phyloP scores from a whole-genome alignment of 2,113 vertebrate genomes.

The Charina bottae region DNA sequence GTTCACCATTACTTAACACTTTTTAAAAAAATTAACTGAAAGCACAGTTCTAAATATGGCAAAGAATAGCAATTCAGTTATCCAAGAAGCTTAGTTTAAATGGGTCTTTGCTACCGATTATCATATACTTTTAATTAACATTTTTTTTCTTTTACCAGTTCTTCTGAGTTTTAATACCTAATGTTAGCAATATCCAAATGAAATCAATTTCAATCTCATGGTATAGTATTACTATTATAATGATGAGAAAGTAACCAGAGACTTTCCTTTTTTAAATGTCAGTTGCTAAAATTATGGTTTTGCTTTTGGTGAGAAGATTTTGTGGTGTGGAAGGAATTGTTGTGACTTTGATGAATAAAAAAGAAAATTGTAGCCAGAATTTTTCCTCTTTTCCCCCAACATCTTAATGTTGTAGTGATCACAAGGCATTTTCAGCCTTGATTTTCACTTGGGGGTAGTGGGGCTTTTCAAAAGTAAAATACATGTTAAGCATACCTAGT shows the following conservation, averaged over 20 bases:
- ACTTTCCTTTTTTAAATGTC: background rate
- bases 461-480: background rate
- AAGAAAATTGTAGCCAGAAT: background rate
- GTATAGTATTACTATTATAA: background rate
- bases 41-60: background rate
- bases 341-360: background rate
- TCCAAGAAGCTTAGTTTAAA: background rate
- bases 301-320: background rate
- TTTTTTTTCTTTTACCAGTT: background rate
- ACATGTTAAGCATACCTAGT: background rate
- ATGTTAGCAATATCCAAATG: background rate
- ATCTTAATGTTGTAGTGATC: background rate
- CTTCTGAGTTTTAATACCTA: conserved; percentile 25
- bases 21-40: background rate
- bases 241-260: background rate
- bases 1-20: conserved; percentile 9
- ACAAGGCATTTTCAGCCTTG: background rate
- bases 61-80: background rate
- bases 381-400: background rate
- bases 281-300: background rate
- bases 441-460: background rate
- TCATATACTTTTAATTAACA: background rate
- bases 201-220: background rate
- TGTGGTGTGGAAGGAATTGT: background rate
- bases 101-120: background rate